Evolutionary conservation across 2,113 vertebrate genomes (phyloP), one percentile per base, ranked within the genome.

Genomic region (Turdus rufiventris): DNA sequence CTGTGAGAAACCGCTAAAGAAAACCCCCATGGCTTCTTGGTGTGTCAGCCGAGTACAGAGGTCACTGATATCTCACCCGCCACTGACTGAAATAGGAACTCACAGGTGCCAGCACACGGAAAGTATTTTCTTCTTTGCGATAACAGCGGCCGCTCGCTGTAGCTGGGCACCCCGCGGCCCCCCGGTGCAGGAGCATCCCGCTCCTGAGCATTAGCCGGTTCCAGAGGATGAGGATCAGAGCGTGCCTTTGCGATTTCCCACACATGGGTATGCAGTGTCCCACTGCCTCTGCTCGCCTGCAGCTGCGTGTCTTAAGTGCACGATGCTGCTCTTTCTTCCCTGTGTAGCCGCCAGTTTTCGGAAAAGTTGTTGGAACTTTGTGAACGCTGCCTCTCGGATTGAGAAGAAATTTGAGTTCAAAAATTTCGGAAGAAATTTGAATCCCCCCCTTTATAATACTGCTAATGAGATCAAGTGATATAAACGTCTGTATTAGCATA

Each of bases 261-360:
- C n/a, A 2, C 2, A 8, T 2, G 12, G 28, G 8, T 17, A 53
- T 24, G 63, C 43, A 60, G n/a, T 5, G 2, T 42, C 18, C 24
- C 17, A 8, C 45, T 23, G n/a, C 31, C 51, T 29, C 56, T 28
- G 61, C 42, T 47, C 4, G 1, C 9, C 34, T 6, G 48, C 60
- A 12, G 29, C 40, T 34, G 0, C 5, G 26, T 12, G 36, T n/a
- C 31, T 1, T 1, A 4, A 29, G 25, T 15, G 62, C 34, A 13
- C 14, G 2, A 2, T 4, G 6, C 54, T n/a, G 14, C 2, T 0
- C 12, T 18, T 40, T 9, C 26, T 5, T 20, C n/a, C 33, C 25
- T 8, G 14, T 3, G 12, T 21, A 33, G 45, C 34, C 5, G 7
- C 14, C 21, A 2, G 5, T 6, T 65, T 23, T 56, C 40, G 14